Conservation (phyloP, 2,888 invertebrate genomes). For the Cataglyphis livida region DNA sequence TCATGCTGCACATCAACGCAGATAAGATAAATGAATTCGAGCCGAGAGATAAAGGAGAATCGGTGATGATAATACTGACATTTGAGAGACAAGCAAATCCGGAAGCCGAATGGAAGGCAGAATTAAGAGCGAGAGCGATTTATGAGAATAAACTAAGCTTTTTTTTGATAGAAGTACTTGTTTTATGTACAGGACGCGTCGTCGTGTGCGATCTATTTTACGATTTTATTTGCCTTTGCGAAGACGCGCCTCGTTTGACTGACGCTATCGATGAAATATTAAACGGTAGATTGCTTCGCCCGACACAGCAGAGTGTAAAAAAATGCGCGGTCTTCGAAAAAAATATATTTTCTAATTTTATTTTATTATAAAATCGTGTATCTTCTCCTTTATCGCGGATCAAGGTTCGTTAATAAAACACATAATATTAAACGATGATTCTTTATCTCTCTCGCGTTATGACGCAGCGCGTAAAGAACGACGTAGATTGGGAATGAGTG, state of each 20-base stretch:
- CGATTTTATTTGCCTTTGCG: constrained; percentile 17
- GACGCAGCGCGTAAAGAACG: neutral
- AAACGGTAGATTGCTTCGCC: constrained; percentile 7
- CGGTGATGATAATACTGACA: constrained; percentile 28
- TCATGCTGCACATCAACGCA: neutral
- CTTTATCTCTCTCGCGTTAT: neutral
- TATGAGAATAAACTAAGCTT: neutral
- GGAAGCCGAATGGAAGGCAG: constrained; percentile 12
- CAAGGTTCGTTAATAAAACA: neutral
- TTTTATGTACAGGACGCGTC: neutral
- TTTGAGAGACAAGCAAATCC: neutral
- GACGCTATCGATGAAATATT: constrained; percentile 29
- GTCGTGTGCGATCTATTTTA: neutral
- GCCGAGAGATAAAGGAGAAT: neutral
- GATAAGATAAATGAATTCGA: constrained; percentile 38
- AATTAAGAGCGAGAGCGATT: neutral
- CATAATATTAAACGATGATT: neutral
- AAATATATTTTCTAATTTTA: constrained; percentile 3
- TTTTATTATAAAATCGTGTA: neutral
- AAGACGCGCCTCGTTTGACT: constrained; percentile 19
- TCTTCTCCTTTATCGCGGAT: neutral
- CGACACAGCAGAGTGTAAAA: neutral
- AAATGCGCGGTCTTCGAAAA: neutral
- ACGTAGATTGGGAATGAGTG: neutral
- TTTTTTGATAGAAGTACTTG: neutral